Base-by-base conservation (phyloP, 2,888 invertebrate species). In the Entomobrya proxima region DNA sequence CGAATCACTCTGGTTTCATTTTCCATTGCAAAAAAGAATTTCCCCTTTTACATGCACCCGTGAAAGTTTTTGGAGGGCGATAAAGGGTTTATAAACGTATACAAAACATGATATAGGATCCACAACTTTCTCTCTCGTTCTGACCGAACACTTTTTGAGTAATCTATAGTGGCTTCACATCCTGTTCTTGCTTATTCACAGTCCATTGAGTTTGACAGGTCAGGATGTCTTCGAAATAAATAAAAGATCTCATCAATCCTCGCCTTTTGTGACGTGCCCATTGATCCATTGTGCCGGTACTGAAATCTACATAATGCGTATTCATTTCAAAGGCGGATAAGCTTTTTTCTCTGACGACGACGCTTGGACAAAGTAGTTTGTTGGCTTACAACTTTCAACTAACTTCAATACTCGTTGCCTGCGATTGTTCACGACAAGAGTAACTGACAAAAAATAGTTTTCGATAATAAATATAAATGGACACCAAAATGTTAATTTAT, bases 151-250 rank as follows among this genome's bases (percentile, higher is more conserved):
- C 87, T 87, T 89, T 85, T 89, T 89, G 89, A 89, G 89, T 89
- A 89, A 89, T 89, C 89, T 89, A 89, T 89, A 89, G 77, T 88
- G 86, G 86, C 87, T 88, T 89, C 87, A 88, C 88, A 87, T 88
- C 88, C 88, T 88, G 82, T 88, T 85, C 86, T 85, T 87, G 82
- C 85, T 86, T 87, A 88, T 88, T 88, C 87, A 87, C 88, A 88
- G 87, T 83, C 88, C 88, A 88, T 88, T 88, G 87, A 88, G 74
- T 87, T 82, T 87, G 83, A 80, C 79, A 86, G 80, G 83, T 86
- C 84, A 87, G 88, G 88, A 88, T 88, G 87, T 86, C 88, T 88
- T 85, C 84, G 87, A 87, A 89, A 89, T 89, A 89, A 89, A 89
- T 89, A 89, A 88, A 87, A 84, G 88, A 77, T 84, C 77, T 72